These are phyloP conservation scores for Phymorhynchus buccinoides DNA, from an alignment of 1,140 invertebrate genomes.

Conservation along the genomic window DNA sequence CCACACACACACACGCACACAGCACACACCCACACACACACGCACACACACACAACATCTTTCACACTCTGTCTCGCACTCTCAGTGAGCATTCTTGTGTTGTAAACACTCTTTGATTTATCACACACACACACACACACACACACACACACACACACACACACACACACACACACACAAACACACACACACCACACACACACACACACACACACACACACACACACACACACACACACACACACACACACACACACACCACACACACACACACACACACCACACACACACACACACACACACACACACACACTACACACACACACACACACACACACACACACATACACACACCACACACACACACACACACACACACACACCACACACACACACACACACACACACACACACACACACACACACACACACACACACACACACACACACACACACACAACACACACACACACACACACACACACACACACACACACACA, in stretches of 20 bases:
- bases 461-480: too few species aligned
- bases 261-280: neutral
- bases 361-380: neutral
- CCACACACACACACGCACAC: too few species aligned
- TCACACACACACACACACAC: too few species aligned
- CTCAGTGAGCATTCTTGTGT: too few species aligned
- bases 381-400: neutral
- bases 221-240: too few species aligned
- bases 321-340: too few species aligned
- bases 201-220: too few species aligned
- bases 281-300: neutral
- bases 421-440: neutral
- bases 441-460: neutral
- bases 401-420: neutral
- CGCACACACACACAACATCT: too few species aligned
- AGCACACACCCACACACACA: too few species aligned
- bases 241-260: neutral
- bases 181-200: neutral
- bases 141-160: neutral
- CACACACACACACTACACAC: neutral
- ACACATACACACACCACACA: too few species aligned
- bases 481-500: neutral
- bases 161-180: neutral
- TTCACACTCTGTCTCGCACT: too few species aligned
- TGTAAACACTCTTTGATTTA: too few species aligned